Conservation (phyloP, 2,113 vertebrate species). For the Hydrolagus affinis region DNA sequence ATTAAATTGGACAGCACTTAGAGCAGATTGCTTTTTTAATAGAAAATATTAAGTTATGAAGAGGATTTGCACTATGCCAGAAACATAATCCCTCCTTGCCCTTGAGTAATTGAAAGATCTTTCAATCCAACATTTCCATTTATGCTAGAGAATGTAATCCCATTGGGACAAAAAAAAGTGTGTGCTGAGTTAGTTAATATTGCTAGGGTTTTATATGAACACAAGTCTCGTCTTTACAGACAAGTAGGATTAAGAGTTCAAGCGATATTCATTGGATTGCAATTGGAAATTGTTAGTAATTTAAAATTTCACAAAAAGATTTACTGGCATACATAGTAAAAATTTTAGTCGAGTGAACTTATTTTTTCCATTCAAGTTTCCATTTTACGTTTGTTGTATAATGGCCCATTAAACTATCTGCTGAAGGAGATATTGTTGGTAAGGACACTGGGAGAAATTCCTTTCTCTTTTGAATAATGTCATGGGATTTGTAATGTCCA, state of each 20-base stretch:
- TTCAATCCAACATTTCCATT: conserved; percentile 36
- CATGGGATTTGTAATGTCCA: no score
- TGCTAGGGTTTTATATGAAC: conserved; percentile 19
- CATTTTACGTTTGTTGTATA: neutral
- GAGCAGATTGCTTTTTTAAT: conserved; percentile 40
- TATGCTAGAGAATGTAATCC: conserved; percentile 33
- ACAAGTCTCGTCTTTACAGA: neutral
- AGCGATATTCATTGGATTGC: neutral
- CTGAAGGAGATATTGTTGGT: no score
- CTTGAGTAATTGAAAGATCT: conserved; percentile 38
- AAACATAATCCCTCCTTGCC: conserved; percentile 38
- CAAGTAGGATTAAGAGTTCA: neutral
- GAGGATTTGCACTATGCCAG: conserved; percentile 16
- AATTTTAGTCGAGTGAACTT: neutral
- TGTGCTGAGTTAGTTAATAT: conserved; percentile 34
- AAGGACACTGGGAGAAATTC: no score
- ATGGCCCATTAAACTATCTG: no score
- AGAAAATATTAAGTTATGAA: conserved; percentile 38
- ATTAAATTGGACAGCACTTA: conserved; percentile 32
- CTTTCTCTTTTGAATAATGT: no score
- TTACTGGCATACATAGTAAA: neutral
- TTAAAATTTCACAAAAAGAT: neutral
- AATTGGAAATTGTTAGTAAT: neutral
- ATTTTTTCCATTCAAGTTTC: neutral
- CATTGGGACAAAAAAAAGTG: conserved; percentile 33